These are phyloP conservation scores for Indicator maculatus DNA, from an alignment of 2,113 vertebrate genomes.

Conservation along the genomic window DNA sequence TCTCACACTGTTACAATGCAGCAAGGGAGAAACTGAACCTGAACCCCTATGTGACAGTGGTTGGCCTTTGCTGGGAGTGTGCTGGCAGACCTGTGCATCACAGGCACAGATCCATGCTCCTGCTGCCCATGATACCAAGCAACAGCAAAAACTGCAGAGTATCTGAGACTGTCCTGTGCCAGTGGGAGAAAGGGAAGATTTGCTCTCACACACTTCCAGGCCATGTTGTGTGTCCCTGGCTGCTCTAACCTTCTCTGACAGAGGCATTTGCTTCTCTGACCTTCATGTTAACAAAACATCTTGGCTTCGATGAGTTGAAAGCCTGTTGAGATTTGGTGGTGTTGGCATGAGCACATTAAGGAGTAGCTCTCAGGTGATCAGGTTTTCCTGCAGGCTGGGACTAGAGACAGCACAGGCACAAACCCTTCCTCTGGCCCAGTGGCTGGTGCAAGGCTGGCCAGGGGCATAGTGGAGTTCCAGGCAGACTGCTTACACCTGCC, in stretches of 20 bases:
- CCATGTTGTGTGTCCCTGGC: background rate
- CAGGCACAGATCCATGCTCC: background rate
- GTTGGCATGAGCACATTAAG: background rate
- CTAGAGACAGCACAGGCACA: background rate
- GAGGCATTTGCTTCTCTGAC: background rate
- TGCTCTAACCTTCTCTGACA: background rate
- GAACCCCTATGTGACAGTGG: rapidly evolving
- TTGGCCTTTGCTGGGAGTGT: background rate
- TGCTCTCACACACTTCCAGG: background rate
- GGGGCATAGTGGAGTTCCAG: background rate
- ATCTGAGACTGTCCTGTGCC: background rate
- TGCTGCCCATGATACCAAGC: rapidly evolving
- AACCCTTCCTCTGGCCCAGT: background rate
- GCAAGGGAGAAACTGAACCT: background rate
- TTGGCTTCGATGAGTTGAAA: background rate
- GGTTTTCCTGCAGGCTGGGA: background rate
- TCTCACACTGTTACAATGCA: background rate
- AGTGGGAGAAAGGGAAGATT: background rate
- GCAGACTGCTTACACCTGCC: background rate
- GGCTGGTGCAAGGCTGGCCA: background rate
- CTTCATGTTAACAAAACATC: background rate
- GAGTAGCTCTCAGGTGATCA: background rate
- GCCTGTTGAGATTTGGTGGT: background rate
- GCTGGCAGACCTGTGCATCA: background rate
- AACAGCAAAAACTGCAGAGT: background rate